These are phyloP conservation scores for Penaeus chinensis DNA, from an alignment of 1,140 invertebrate species.

Conservation along the genomic window DNA sequence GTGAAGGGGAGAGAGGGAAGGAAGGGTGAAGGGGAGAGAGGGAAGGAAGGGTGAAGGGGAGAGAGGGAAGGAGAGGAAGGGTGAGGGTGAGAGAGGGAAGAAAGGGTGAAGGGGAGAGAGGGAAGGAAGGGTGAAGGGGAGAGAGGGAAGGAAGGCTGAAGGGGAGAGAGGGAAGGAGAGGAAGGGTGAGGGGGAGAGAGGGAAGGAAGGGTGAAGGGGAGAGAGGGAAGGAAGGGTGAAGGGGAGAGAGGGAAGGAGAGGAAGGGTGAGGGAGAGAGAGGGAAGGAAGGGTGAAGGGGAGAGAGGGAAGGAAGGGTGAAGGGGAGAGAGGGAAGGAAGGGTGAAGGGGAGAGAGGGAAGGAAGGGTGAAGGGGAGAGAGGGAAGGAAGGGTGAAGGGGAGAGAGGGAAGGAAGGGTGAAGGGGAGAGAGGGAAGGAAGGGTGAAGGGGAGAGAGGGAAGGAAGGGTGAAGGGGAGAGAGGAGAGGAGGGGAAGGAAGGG, in stretches of 20 bases:
- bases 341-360: background rate
- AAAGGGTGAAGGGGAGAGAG: too few relatives aligned
- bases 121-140: too few relatives aligned
- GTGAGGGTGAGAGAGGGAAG: too few relatives aligned
- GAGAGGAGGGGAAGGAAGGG: background rate
- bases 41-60: too few relatives aligned
- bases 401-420: background rate
- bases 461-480: background rate
- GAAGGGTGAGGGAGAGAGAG: background rate
- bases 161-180: background rate
- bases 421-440: background rate
- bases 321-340: background rate
- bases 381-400: background rate
- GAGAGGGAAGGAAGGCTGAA: background rate
- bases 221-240: background rate
- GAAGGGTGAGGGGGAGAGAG: background rate
- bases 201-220: background rate
- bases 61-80: too few relatives aligned
- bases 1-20: too few relatives aligned
- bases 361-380: background rate
- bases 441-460: slow-evolving; percentile 4
- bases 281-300: background rate
- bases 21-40: too few relatives aligned
- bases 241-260: background rate
- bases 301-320: background rate